Conservation (phyloP, 2,888 invertebrate genomes). For the Pachycephus smyrnensis region DNA sequence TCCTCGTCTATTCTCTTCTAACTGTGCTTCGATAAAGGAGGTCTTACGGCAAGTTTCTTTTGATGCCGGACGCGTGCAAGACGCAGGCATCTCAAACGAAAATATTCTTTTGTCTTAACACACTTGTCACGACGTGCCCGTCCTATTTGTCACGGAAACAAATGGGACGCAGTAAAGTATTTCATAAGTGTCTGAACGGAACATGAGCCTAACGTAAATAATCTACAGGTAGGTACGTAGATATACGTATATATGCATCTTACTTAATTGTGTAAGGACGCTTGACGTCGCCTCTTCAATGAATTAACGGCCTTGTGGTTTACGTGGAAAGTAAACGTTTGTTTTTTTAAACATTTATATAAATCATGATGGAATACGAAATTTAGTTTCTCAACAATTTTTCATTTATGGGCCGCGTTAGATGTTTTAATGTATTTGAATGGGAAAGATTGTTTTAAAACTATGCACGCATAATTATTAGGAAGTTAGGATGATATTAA, state of each 20-base stretch:
- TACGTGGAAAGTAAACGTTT: not conserved
- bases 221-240: not conserved
- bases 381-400: not conserved
- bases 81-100: not conserved
- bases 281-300: not conserved
- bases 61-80: not conserved
- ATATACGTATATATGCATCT: not conserved
- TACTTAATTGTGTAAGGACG: not conserved
- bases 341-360: not conserved
- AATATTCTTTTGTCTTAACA: constrained; percentile 7
- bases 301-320: not conserved
- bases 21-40: not conserved
- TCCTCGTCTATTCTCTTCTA: not conserved
- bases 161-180: constrained; percentile 2
- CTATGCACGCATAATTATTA: not conserved
- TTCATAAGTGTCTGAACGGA: not conserved
- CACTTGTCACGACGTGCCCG: not conserved
- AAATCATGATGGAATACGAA: not conserved
- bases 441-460: not conserved
- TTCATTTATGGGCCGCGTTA: no score
- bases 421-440: no score
- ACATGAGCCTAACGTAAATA: not conserved
- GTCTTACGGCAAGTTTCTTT: constrained; percentile 1
- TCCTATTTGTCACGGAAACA: constrained; percentile 1
- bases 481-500: not conserved